A percentile compares a stretch with the other conserved stretches of the same genome.
These are phyloP conservation scores for Molossus alvarezi DNA, from an alignment of 2,797 vertebrate genomes.

Conservation along the genomic window DNA sequence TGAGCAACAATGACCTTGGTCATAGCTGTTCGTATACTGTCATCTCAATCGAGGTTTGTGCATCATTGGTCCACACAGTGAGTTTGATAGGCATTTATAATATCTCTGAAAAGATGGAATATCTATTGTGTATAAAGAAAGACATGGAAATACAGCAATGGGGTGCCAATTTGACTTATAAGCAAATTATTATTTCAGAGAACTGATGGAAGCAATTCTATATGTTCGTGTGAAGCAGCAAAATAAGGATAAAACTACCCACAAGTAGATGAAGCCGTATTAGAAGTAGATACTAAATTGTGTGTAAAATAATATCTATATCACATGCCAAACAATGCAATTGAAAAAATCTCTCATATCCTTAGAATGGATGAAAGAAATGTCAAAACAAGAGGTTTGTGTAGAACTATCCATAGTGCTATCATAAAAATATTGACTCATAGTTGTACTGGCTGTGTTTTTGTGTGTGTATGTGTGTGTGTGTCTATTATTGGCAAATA, in stretches of 20 bases:
- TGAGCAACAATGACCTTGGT: background rate
- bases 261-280: slow-evolving; percentile 12
- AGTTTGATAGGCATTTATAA: slow-evolving; percentile 19
- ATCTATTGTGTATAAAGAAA: background rate
- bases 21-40: background rate
- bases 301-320: background rate
- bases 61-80: background rate
- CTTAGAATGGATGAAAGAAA: background rate
- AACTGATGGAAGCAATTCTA: slow-evolving; percentile 19
- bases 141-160: background rate
- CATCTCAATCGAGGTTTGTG: background rate
- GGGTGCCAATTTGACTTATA: slow-evolving; percentile 35
- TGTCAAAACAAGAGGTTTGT: background rate
- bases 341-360: background rate
- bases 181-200: slow-evolving; percentile 25
- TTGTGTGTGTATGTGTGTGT: background rate
- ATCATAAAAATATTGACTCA: background rate
- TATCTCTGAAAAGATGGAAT: background rate
- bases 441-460: background rate
- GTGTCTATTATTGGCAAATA: slow-evolving; percentile 6
- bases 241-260: background rate
- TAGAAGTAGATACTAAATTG: background rate
- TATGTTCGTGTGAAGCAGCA: slow-evolving; percentile 40
- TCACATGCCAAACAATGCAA: background rate
- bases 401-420: background rate